These are phyloP conservation scores for Mylabris phalerata DNA, from an alignment of 1,140 invertebrate species.

Conservation along the genomic window DNA sequence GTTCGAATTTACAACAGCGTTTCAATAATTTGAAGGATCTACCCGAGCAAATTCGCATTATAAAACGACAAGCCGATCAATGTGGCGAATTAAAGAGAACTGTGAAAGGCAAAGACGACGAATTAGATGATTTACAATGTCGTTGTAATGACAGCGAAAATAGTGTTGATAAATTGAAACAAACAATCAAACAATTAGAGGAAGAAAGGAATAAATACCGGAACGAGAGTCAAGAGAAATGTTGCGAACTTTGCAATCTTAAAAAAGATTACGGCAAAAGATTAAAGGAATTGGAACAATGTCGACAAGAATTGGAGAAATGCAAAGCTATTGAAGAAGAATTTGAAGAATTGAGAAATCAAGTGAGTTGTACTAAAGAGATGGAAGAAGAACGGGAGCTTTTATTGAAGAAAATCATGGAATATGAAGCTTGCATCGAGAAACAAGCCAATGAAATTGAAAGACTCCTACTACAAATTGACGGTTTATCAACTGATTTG, in stretches of 20 bases:
- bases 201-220: not conserved
- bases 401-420: slow-evolving; percentile 19
- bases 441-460: slow-evolving; percentile 41
- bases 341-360: slow-evolving; percentile 25
- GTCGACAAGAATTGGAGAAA: slow-evolving; percentile 29
- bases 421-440: slow-evolving; percentile 31
- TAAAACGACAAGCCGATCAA: slow-evolving; percentile 16
- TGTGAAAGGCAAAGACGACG: not conserved
- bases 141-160: slow-evolving; percentile 5
- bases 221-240: slow-evolving; percentile 25
- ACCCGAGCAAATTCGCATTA: slow-evolving; percentile 19
- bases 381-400: slow-evolving; percentile 28
- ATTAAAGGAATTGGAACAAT: slow-evolving; percentile 26
- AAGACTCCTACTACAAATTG: slow-evolving; percentile 33
- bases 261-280: slow-evolving; percentile 33
- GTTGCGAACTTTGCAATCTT: slow-evolving; percentile 28
- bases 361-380: slow-evolving; percentile 25
- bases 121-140: not conserved
- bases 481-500: slow-evolving; percentile 30
- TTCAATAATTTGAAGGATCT: slow-evolving; percentile 2
- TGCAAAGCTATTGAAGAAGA: slow-evolving; percentile 26
- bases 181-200: slow-evolving; percentile 11
- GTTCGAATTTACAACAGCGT: not conserved
- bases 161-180: slow-evolving; percentile 21
- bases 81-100: slow-evolving; percentile 5